A percentile compares a stretch with the other conserved stretches of the same genome.
Conservation (phyloP, 2,888 invertebrate genomes). For the Latrodectus elegans region DNA sequence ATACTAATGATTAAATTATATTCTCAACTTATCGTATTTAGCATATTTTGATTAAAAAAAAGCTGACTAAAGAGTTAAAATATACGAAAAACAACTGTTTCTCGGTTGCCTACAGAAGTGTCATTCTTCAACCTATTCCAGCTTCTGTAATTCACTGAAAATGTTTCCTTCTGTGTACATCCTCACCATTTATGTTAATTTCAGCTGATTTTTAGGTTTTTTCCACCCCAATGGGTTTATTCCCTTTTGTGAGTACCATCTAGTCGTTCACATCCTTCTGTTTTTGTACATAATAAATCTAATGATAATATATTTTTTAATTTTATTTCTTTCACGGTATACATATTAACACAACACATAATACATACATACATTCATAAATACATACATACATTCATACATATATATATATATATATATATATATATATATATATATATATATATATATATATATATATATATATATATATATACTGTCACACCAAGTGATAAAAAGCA, state of each 20-base stretch:
- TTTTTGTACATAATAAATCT: conserved; percentile 65
- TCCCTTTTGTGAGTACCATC: conserved; percentile 66
- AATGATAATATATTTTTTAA: conserved; percentile 11
- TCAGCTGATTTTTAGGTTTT: conserved; percentile 45
- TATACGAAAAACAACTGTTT: neutral
- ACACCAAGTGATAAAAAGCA: too few relatives aligned
- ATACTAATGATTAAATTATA: too few relatives aligned
- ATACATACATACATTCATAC: too few relatives aligned
- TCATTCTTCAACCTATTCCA: conserved; percentile 57
- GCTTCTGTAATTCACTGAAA: conserved; percentile 49
- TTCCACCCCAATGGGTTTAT: conserved; percentile 39
- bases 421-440: too few relatives aligned
- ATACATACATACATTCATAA: too few relatives aligned
- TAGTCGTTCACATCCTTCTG: conserved; percentile 60
- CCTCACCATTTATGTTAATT: conserved; percentile 34
- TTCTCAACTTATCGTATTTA: too few relatives aligned
- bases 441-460: too few relatives aligned
- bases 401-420: too few relatives aligned
- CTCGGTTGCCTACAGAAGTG: conserved; percentile 28
- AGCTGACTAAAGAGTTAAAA: too few relatives aligned
- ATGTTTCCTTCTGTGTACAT: conserved; percentile 25
- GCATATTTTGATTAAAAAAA: too few relatives aligned
- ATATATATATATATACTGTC: too few relatives aligned
- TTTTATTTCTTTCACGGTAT: neutral
- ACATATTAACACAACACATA: neutral